phyloP scores from a whole-genome alignment of 2,797 vertebrate species.

The Mus minutoides region DNA sequence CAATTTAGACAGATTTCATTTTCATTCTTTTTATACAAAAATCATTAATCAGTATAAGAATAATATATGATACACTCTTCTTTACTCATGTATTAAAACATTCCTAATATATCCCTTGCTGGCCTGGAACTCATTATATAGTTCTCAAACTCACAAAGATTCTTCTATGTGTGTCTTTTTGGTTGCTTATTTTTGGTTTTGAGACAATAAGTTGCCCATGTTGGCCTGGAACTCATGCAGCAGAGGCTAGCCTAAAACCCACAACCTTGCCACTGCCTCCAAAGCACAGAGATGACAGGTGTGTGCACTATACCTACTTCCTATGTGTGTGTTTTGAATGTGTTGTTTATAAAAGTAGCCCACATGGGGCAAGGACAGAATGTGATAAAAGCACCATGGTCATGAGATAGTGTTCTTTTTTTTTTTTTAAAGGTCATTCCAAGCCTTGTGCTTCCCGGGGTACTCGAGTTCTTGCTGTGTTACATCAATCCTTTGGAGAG shows the following conservation, averaged over 20 bases:
- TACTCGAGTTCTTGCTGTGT: neutral
- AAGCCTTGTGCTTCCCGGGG: neutral
- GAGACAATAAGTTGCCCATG: neutral
- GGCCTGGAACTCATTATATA: neutral
- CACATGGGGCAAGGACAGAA: neutral
- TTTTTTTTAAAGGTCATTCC: neutral
- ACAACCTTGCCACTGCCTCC: neutral
- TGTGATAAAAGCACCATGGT: neutral
- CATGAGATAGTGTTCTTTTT: neutral
- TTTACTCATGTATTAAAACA: neutral
- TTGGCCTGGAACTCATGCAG: neutral
- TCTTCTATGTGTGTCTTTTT: neutral
- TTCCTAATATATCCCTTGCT: neutral
- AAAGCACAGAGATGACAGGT: neutral
- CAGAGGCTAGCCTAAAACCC: neutral
- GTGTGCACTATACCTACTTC: neutral
- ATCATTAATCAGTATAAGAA: neutral
- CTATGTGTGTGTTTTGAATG: neutral
- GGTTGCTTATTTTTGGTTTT: neutral
- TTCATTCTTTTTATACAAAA: neutral
- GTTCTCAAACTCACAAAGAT: neutral
- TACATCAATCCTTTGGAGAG: conserved; percentile 26
- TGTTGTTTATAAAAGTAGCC: neutral
- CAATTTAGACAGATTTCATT: neutral
- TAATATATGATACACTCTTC: neutral